phyloP scores from a whole-genome alignment of 2,113 vertebrate genomes.

The Corythaeola cristata region DNA sequence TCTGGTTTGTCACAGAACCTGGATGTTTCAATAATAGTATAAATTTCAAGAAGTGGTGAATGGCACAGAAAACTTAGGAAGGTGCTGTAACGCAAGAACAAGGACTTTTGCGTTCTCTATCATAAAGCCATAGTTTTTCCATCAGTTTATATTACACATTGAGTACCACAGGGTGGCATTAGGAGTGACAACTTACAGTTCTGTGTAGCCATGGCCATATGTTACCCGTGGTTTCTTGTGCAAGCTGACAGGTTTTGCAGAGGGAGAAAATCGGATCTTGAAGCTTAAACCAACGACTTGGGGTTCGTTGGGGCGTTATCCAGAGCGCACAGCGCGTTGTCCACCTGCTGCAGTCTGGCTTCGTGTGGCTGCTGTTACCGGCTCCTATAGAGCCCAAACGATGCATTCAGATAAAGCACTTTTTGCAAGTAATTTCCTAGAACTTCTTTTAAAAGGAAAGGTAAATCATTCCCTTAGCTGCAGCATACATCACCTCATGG shows the following conservation, averaged over 20 bases:
- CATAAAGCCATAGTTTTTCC: not conserved
- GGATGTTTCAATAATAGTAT: fast-evolving
- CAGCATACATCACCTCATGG: no score
- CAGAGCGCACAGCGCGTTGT: fast-evolving
- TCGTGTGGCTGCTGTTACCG: not conserved
- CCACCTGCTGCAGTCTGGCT: fast-evolving
- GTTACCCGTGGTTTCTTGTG: not conserved
- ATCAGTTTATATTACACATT: not conserved
- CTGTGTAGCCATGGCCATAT: fast-evolving
- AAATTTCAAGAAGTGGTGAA: not conserved
- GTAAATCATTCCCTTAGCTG: not conserved
- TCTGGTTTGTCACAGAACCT: not conserved
- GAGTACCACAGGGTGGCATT: not conserved
- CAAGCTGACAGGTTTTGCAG: not conserved
- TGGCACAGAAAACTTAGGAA: not conserved
- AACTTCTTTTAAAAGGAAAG: not conserved
- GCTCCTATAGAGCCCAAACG: not conserved
- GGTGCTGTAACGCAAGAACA: not conserved
- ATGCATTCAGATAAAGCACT: not conserved
- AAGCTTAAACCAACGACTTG: fast-evolving
- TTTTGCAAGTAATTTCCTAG: not conserved
- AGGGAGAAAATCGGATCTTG: not conserved
- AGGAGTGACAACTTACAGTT: fast-evolving
- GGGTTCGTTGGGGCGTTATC: fast-evolving
- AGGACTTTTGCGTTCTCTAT: not conserved